Evolutionary conservation across 2,888 invertebrate genomes (phyloP), one percentile per base, ranked within the genome.

Genomic region (Endomychus coccineus): DNA sequence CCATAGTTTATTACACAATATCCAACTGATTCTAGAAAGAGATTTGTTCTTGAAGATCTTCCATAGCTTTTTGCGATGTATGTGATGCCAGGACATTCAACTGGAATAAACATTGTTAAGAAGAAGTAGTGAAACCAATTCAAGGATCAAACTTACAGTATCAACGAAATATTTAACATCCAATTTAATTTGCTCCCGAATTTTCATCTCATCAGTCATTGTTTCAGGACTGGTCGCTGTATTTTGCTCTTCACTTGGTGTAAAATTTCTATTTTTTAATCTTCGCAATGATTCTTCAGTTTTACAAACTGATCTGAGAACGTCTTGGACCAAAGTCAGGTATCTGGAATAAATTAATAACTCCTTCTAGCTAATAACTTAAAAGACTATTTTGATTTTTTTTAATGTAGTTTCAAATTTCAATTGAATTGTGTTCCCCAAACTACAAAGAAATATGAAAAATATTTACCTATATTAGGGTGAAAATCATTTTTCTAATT

Each of bases 201-300:
- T 96, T 69, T 96, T 97, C 59, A 91, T 90, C 59, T 95, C 95
- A 59, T 96, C 96, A 16, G 61, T 57, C 30, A 58, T 55, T 24
- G 52, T 55, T 39, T 61, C 15, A 78, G 80, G 45, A 79, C 68
- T n/a, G 77, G 77, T 27, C 71, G 71, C 44, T 60, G 68, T 43
- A 75, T 78, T 38, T 61, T 68, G 36, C 65, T 57, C 42, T 64
- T 66, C 34, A 55, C 50, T 34, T 58, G 36, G 28, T 27, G 40
- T 44, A 22, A 51, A 38, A 45, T 44, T 63, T 31, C 50, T 55
- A 36, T 66, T 61, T 66, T 92, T 94, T 58, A 97, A 71, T 51
- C 92, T 77, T 58, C 88, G 78, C 46, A 97, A 68, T 36, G 94
- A 94, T 60, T 95, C 94, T 61, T 96, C 95, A 50, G 95, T 96